Conservation (phyloP, 2,113 vertebrate genomes). For the Strigops habroptila region DNA sequence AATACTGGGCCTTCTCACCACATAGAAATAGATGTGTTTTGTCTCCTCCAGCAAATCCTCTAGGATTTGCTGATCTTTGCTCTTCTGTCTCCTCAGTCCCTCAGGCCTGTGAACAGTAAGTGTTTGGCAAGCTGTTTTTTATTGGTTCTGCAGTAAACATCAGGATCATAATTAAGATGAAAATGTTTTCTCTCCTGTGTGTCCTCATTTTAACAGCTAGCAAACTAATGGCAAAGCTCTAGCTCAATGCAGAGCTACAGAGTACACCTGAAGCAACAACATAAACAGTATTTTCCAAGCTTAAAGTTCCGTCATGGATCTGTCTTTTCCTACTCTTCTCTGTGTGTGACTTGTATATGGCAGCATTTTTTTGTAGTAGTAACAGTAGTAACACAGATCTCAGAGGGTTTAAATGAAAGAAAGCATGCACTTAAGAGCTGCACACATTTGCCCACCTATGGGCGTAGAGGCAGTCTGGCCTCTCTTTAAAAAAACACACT, state of each 20-base stretch:
- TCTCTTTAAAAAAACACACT: neutral
- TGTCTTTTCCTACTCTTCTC: neutral
- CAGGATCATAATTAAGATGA: neutral
- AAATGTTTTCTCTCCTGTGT: neutral
- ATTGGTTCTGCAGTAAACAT: neutral
- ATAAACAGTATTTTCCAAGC: neutral
- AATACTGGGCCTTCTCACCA: neutral
- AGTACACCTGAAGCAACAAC: neutral
- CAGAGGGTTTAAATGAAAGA: neutral
- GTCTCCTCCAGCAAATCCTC: neutral
- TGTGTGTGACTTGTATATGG: accelerated
- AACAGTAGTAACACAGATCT: neutral
- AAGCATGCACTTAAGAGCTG: neutral
- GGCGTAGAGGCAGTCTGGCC: neutral
- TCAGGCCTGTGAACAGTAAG: neutral
- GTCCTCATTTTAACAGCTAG: neutral
- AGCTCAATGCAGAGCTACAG: neutral
- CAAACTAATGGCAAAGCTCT: neutral
- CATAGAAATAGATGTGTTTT: neutral
- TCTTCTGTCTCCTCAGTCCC: neutral
- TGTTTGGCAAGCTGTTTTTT: neutral
- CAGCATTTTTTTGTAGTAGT: neutral
- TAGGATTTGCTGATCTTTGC: neutral
- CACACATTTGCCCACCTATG: neutral
- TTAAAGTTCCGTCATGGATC: neutral